These are phyloP conservation scores for Ginglymostoma cirratum DNA, from an alignment of 2,113 vertebrate species.

Conservation along the genomic window DNA sequence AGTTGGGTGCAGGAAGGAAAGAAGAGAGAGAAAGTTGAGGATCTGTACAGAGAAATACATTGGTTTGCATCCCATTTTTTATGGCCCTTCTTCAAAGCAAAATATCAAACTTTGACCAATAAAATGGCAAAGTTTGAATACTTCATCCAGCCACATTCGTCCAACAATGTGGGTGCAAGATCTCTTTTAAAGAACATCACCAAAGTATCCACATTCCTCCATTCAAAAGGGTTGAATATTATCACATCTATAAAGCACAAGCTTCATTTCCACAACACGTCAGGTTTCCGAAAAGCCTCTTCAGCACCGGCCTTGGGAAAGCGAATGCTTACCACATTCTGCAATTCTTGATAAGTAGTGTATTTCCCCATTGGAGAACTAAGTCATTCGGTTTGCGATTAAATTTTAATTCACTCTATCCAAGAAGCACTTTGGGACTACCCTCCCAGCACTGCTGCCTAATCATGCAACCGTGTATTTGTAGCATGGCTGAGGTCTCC, in stretches of 20 bases:
- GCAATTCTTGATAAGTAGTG: constrained; percentile 8
- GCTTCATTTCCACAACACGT: background rate
- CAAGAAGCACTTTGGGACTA: constrained; percentile 30
- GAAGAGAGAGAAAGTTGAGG: background rate
- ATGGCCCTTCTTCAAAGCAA: background rate
- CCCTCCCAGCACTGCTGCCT: background rate
- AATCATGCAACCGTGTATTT: constrained; percentile 2
- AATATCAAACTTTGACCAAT: background rate
- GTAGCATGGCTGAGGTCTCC: background rate
- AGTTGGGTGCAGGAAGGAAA: background rate
- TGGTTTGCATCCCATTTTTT: background rate
- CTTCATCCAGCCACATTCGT: background rate
- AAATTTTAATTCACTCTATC: constrained; percentile 35
- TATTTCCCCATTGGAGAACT: constrained; percentile 26
- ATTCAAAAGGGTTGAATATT: background rate
- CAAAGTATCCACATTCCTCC: background rate
- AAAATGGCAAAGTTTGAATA: background rate
- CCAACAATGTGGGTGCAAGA: background rate
- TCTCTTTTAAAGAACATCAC: background rate
- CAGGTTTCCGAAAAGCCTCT: background rate
- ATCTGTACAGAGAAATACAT: background rate
- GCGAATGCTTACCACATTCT: background rate
- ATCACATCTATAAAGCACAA: background rate
- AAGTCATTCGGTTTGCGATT: background rate
- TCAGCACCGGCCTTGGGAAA: background rate